These are phyloP conservation scores for Laticauda laticaudata DNA, from an alignment of 2,113 vertebrate species.

Conservation along the genomic window DNA sequence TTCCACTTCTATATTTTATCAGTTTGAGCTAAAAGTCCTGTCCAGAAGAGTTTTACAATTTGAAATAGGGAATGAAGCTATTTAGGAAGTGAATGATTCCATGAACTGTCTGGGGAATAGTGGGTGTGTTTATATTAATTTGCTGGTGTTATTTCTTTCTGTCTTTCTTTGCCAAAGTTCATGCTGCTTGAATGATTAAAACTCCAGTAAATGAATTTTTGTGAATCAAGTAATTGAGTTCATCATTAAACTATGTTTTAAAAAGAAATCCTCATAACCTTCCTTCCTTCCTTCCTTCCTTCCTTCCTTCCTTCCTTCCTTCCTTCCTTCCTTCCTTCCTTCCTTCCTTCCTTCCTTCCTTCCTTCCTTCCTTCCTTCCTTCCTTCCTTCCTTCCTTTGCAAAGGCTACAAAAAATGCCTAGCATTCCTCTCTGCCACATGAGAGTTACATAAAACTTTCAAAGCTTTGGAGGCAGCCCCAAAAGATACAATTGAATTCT, in stretches of 20 bases:
- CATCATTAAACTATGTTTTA: not conserved
- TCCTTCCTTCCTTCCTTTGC: not conserved
- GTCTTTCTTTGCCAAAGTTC: not conserved
- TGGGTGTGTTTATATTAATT: not conserved
- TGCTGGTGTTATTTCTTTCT: not conserved
- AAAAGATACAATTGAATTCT: not conserved
- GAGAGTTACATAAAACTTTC: not conserved
- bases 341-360: too few species aligned
- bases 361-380: not conserved
- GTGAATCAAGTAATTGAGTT: not conserved
- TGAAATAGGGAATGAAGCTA: not conserved
- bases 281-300: not conserved
- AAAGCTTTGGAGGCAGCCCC: not conserved
- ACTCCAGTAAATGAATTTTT: not conserved
- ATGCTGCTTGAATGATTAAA: not conserved
- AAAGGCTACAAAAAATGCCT: not conserved
- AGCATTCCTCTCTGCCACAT: not conserved
- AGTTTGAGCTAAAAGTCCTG: not conserved
- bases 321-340: not conserved
- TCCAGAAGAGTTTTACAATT: not conserved
- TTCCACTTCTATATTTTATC: not conserved
- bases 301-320: not conserved
- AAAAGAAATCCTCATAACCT: not conserved
- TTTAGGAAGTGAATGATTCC: not conserved
- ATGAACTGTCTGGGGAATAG: too few species aligned